Conservation (phyloP, 2,888 invertebrate species). For the Pharmacophagus antenor region DNA sequence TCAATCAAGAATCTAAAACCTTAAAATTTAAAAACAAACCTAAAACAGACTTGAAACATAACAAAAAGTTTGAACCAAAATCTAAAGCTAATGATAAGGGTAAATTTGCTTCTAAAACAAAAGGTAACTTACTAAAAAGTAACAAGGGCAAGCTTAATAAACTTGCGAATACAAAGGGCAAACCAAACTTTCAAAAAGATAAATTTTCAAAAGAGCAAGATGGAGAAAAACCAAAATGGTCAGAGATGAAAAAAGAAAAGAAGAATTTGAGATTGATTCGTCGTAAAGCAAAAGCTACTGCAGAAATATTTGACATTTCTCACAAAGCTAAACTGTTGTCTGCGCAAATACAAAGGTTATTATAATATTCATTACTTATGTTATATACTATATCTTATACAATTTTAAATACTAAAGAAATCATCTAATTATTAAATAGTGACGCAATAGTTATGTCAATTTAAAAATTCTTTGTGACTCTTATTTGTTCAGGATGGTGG, state of each 20-base stretch:
- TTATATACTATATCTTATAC: neutral
- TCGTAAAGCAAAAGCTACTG: constrained; percentile 80
- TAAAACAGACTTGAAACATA: constrained; percentile 31
- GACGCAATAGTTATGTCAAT: too few relatives aligned
- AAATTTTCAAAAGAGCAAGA: constrained; percentile 48
- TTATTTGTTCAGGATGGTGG: too few relatives aligned
- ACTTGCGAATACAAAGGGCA: constrained; percentile 34
- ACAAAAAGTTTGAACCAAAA: constrained; percentile 34
- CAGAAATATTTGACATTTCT: constrained; percentile 69
- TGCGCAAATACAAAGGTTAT: constrained; percentile 70
- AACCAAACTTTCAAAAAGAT: constrained; percentile 40
- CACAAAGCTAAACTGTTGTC: constrained; percentile 69
- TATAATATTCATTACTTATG: neutral
- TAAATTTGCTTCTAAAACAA: constrained; percentile 33
- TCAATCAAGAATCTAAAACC: constrained; percentile 27
- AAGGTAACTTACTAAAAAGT: constrained; percentile 32
- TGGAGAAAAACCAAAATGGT: constrained; percentile 84
- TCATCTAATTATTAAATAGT: too few relatives aligned
- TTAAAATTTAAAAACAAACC: constrained; percentile 31
- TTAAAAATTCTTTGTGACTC: too few relatives aligned
- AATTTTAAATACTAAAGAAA: too few relatives aligned
- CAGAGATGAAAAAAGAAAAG: constrained; percentile 87
- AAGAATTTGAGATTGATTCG: constrained; percentile 85
- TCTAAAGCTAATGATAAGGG: constrained; percentile 31
- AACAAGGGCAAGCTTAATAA: constrained; percentile 34